Percentiles rank a stretch among this genome's conserved stretches.
phyloP scores from a whole-genome alignment of 2,888 invertebrate genomes.

The Gonocerus acuteangulatus region DNA sequence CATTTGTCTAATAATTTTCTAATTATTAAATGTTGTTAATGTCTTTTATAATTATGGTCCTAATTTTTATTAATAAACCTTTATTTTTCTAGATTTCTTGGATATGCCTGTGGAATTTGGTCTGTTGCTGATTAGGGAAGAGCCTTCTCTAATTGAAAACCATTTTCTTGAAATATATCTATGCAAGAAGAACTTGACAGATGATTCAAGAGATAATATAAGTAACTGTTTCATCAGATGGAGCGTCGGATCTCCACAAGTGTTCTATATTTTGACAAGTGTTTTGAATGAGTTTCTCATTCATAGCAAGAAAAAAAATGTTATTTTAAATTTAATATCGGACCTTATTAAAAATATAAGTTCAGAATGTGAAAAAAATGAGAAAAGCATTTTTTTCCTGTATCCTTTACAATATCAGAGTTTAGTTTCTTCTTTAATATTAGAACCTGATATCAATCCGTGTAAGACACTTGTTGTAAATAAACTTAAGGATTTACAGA shows the following conservation, averaged over 20 bases:
- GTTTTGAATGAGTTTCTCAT: conserved; percentile 21
- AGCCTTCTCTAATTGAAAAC: too few relatives aligned
- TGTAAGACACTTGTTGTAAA: background rate
- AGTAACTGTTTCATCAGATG: conserved; percentile 14
- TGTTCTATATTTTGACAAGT: conserved; percentile 10
- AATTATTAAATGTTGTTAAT: too few relatives aligned
- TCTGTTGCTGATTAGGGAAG: too few relatives aligned
- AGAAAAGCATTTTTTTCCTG: background rate
- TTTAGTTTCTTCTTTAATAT: conserved; percentile 6
- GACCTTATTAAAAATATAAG: conserved; percentile 6
- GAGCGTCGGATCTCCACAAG: conserved; percentile 17
- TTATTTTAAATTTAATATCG: background rate
- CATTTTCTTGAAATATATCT: too few relatives aligned
- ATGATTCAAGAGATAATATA: background rate
- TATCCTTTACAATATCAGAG: conserved; percentile 19
- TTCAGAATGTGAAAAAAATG: background rate
- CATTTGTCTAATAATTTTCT: too few relatives aligned
- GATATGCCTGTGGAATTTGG: too few relatives aligned
- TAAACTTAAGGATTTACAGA: background rate
- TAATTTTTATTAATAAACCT: too few relatives aligned
- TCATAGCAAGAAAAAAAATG: conserved; percentile 2
- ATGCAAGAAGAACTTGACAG: background rate
- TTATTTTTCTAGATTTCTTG: too few relatives aligned
- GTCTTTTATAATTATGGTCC: too few relatives aligned
- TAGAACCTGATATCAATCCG: conserved; percentile 5